phyloP scores from a whole-genome alignment of 92 coral and sea anemone species.

The Parazoanthus darwini region DNA sequence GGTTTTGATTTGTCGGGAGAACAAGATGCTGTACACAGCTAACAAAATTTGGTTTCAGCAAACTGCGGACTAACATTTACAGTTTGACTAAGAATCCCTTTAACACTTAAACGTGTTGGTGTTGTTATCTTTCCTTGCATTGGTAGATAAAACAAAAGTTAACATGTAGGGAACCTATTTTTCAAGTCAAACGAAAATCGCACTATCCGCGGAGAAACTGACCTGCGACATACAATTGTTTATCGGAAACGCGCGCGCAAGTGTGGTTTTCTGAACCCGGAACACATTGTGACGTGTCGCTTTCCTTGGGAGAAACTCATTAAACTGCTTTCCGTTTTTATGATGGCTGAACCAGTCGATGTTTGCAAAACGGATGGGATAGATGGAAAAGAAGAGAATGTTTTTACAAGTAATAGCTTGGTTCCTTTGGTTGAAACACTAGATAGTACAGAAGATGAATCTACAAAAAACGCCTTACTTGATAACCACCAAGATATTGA shows the following conservation, averaged over 20 bases:
- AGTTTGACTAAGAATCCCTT: no score
- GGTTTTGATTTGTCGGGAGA: no score
- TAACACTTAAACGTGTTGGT: no score
- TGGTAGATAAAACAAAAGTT: no score
- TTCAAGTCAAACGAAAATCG: no score
- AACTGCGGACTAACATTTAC: no score
- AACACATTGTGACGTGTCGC: not conserved
- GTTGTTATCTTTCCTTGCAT: no score
- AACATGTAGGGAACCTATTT: no score
- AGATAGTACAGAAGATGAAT: not conserved
- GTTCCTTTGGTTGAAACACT: not conserved
- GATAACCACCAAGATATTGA: not conserved
- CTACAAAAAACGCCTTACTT: no score
- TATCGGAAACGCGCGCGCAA: constrained; percentile 14
- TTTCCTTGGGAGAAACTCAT: not conserved
- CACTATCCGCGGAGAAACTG: not conserved
- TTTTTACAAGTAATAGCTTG: not conserved
- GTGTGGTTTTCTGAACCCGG: not conserved
- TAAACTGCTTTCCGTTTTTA: no score
- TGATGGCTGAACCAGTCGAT: not conserved
- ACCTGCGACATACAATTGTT: not conserved
- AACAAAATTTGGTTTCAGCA: no score
- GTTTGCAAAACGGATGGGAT: not conserved
- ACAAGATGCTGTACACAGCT: no score
- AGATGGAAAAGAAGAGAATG: not conserved